Evolutionary conservation across 1,140 invertebrate genomes (phyloP), one percentile per base, ranked within the genome.

Genomic region (Ruditapes philippinarum): DNA sequence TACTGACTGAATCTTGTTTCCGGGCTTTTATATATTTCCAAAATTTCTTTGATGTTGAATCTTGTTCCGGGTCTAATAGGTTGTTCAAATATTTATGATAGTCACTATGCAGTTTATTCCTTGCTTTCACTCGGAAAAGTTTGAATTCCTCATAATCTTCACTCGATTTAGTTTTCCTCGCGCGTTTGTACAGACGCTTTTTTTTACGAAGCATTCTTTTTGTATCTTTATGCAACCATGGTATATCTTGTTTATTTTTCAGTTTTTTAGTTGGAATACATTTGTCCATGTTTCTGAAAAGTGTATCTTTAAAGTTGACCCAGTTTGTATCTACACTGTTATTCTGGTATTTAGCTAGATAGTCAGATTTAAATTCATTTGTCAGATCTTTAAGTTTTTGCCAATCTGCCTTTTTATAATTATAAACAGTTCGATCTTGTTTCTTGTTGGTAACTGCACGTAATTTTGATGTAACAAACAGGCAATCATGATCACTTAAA

Each of bases 11-110:
- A n/a, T 80, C 81, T 28, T 80, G 54, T 70, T 85, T 89, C 22
- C 57, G 74, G 19, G 28, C 12, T 28, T 84, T 84, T 22, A 89
- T 89, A 40, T 78, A 89, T 68, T 89, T 89, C 57, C 70, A 83
- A 57, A 89, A 89, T 45, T 49, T 38, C 36, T 65, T 84, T n/a
- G 38, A 51, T 12, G 70, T 17, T 78, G 62, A n/a, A 38, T 89
- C 88, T 74, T 42, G 42, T 49, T 89, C 78, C 36, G 70, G 73
- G 25, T 78, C 68, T 54, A 84, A 25, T 31, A 83, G 36, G 60
- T 89, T 89, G 70, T 83, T 83, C 11, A 57, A 19, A 31, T 84
- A 84, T 9, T 84, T 68, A 49, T 84, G 31, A 31, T 74, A 89
- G 17, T 9, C 19, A n/a, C 22, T 42, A n/a, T 83, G 68, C n/a